Evolutionary conservation across 2,113 vertebrate genomes (phyloP), one percentile per base, ranked within the genome.

Genomic region (Calyptommatus sinebrachiatus): DNA sequence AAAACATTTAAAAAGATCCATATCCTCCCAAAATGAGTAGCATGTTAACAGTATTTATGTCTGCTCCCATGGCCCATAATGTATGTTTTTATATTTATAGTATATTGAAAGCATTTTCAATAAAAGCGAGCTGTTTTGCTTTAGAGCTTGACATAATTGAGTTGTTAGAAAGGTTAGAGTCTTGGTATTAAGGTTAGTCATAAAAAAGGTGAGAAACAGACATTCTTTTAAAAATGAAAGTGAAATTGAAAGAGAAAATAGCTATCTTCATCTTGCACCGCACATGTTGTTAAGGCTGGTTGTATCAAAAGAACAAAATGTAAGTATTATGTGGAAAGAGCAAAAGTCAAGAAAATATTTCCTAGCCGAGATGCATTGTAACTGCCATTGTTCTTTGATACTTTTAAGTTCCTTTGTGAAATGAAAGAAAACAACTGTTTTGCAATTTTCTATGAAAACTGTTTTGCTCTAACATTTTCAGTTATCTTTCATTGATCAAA

Each of bases 401-500:
- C 31, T 45, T 75, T 74, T 76, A 72, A 77, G 71, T 70, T 66
- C 29, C 31, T 84, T 77, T 78, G 72, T 78, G 71, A 75, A 16
- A 63, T 69, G 69, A 67, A n/a, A n/a, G 77, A 57, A 80, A 28
- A n/a, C 35, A 80, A 86, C 75, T 74, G 66, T 67, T 68, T 78
- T 84, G 62, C 35, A 76, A 81, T 85, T 76, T 9, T n/a, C 66
- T 14, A 28, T 76, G 48, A 67, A 29, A 35, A 45, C 72, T 2
- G 63, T 73, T 57, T 29, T 72, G 26, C 41, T 77, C 29, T 63
- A 69, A 71, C 61, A 63, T 73, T 83, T 89, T 83, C 76, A 78
- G 81, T 11, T 24, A 35, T 79, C 63, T 82, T 82, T 50, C 78
- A 75, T 79, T 87, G 76, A 81, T 60, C 62, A 71, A 18, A 50